Conservation (phyloP, 2,797 vertebrate species). For the Glyptemys insculpta region DNA sequence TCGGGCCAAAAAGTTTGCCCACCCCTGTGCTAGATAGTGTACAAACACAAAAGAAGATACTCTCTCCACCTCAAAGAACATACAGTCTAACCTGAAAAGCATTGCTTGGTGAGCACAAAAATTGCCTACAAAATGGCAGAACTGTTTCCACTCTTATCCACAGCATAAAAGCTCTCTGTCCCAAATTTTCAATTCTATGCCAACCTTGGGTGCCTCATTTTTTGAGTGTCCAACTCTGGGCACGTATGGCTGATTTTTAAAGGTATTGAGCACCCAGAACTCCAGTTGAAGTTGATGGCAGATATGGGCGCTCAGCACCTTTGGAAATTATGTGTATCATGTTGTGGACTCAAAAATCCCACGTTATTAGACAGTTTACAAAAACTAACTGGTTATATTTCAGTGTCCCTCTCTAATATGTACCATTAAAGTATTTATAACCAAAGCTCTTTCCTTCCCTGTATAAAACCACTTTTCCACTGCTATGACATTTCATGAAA, state of each 20-base stretch:
- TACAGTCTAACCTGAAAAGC: background rate
- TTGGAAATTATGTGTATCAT: background rate
- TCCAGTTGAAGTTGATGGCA: background rate
- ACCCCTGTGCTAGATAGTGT: background rate
- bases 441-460: background rate
- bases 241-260: background rate
- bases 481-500: background rate
- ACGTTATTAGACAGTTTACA: background rate
- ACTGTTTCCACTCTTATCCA: no score
- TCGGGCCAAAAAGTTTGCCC: no score
- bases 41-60: background rate
- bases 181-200: background rate
- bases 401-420: background rate
- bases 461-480: background rate
- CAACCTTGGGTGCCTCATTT: background rate
- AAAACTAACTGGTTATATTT: background rate
- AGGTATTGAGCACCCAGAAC: background rate
- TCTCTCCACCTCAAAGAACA: background rate
- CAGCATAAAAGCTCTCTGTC: background rate
- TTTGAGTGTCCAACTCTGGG: background rate
- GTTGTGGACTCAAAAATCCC: fast-evolving
- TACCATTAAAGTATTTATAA: background rate
- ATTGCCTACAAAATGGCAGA: background rate
- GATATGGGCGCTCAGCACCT: background rate
- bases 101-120: background rate